Conservation (phyloP, 2,113 vertebrate genomes). For the Mirza zaza region DNA sequence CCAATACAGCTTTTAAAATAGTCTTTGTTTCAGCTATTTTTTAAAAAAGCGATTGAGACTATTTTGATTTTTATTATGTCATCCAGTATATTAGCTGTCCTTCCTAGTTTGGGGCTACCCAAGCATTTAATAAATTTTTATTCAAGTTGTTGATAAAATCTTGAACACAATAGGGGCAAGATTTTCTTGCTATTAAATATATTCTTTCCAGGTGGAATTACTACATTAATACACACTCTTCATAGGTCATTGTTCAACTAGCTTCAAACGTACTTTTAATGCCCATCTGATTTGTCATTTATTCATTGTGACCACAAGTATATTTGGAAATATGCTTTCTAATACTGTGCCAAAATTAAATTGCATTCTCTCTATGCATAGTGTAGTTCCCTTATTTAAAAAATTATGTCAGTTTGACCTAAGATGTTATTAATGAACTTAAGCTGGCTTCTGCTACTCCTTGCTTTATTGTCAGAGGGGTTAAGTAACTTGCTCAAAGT, state of each 20-base stretch:
- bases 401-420: neutral
- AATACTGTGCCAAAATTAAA: neutral
- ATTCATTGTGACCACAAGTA: neutral
- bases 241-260: neutral
- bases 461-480: neutral
- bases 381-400: neutral
- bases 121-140: neutral
- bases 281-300: neutral
- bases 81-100: neutral
- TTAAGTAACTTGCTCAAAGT: neutral
- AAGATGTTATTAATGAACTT: neutral
- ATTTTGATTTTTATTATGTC: neutral
- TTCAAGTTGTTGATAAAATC: neutral
- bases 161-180: neutral
- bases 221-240: neutral
- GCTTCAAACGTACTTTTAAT: conserved; percentile 11
- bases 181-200: neutral
- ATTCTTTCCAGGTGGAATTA: neutral
- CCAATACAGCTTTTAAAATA: neutral
- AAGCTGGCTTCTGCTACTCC: neutral
- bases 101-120: neutral
- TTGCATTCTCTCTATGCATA: neutral
- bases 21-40: neutral
- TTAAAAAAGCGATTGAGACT: neutral
- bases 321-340: neutral